phyloP scores from a whole-genome alignment of 1,140 invertebrate genomes.

The Euschistus heros region DNA sequence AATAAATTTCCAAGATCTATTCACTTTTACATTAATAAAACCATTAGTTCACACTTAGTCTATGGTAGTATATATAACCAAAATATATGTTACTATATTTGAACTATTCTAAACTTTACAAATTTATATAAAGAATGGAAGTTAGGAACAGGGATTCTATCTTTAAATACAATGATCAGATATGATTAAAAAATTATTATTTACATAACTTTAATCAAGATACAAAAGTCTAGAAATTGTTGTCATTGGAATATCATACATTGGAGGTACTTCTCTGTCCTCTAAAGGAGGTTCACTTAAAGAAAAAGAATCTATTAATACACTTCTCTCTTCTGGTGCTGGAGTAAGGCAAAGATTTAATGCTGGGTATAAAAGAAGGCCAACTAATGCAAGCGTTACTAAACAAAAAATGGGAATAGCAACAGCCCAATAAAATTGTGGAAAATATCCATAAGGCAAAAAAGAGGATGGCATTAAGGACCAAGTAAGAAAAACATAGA shows the following conservation, averaged over 20 bases:
- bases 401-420: conserved; percentile 70
- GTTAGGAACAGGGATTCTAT: too few relatives aligned
- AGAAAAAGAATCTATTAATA: conserved; percentile 54
- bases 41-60: too few relatives aligned
- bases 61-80: too few relatives aligned
- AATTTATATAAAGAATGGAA: too few relatives aligned
- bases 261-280: conserved; percentile 37
- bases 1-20: too few relatives aligned
- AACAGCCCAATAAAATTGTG: conserved; percentile 81
- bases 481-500: conserved; percentile 73
- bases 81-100: too few relatives aligned
- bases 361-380: conserved; percentile 72
- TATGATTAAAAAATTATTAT: too few relatives aligned
- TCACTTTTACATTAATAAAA: too few relatives aligned
- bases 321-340: conserved; percentile 52
- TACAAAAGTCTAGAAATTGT: conserved; percentile 46
- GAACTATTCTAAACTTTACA: too few relatives aligned
- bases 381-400: conserved; percentile 59
- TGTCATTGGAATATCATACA: conserved; percentile 48
- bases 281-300: conserved; percentile 7
- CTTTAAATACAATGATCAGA: too few relatives aligned
- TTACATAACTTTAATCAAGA: conserved; percentile 28
- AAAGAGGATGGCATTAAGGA: conserved; percentile 44
- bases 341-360: conserved; percentile 66
- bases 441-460: conserved; percentile 49